These are phyloP conservation scores for Dermochelys coriacea DNA, from an alignment of 2,797 vertebrate species.

Conservation along the genomic window DNA sequence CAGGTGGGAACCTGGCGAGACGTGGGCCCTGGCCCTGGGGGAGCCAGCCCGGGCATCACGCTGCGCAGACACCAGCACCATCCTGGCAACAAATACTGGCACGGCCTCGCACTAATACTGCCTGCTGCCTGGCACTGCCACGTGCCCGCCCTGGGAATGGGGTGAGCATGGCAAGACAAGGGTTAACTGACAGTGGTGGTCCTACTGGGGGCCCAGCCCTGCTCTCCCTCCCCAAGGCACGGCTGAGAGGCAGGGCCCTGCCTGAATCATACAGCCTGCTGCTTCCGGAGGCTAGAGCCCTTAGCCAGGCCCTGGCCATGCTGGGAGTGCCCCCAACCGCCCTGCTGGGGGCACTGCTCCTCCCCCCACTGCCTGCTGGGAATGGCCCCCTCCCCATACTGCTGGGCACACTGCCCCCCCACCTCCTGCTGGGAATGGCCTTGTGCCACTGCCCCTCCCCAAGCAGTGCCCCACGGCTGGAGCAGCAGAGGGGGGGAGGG, in stretches of 20 bases:
- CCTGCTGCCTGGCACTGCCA: constrained; percentile 22
- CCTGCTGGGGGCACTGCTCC: background rate
- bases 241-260: background rate
- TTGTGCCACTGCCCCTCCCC: background rate
- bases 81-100: constrained; percentile 49
- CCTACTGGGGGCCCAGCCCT: background rate
- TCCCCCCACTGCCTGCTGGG: background rate
- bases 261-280: background rate
- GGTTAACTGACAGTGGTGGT: constrained; percentile 7
- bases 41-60: constrained; percentile 62
- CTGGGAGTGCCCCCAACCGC: background rate
- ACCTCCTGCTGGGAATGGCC: too few relatives aligned
- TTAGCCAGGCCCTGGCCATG: background rate
- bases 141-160: background rate
- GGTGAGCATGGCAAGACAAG: constrained; percentile 47
- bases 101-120: constrained; percentile 62
- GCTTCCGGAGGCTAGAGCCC: constrained; percentile 19
- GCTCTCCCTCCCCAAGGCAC: background rate
- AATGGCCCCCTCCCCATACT: constrained; percentile 24
- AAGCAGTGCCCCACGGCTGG: background rate
- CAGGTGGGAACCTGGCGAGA: constrained; percentile 59
- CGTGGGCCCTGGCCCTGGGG: constrained; percentile 40
- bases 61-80: background rate
- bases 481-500: fast-evolving
- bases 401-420: constrained; percentile 7